Conservation (phyloP, 2,888 invertebrate species). For the Podotricha telesiphe region DNA sequence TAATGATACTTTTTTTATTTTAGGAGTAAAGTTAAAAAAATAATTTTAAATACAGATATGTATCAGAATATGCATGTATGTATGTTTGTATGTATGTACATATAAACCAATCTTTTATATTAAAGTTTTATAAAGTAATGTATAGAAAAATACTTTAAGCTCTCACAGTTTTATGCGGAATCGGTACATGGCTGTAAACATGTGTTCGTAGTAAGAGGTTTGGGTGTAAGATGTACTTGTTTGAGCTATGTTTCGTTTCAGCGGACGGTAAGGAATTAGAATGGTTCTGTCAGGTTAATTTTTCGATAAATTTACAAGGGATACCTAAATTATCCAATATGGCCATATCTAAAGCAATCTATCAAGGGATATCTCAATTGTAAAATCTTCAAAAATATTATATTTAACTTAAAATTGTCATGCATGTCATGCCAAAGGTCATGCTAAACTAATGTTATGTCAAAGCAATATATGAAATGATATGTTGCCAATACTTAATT, state of each 20-base stretch:
- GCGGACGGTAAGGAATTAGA: constrained; percentile 66
- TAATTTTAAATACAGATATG: constrained; percentile 19
- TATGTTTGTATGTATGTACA: constrained; percentile 13
- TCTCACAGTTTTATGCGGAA: constrained; percentile 37
- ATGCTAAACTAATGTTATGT: no score
- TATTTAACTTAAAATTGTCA: constrained; percentile 55
- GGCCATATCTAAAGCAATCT: constrained; percentile 35
- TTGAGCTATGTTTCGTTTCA: constrained; percentile 33
- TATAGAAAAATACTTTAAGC: constrained; percentile 37
- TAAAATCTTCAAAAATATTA: constrained; percentile 71
- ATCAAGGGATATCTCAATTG: constrained; percentile 54
- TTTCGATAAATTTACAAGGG: neutral
- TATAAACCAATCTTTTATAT: constrained; percentile 23
- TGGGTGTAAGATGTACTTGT: neutral
- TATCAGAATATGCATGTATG: constrained; percentile 19
- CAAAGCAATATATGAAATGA: constrained; percentile 75
- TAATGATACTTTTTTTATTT: constrained; percentile 1
- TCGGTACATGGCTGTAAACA: constrained; percentile 51
- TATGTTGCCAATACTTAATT: constrained; percentile 64
- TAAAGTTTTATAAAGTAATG: constrained; percentile 27
- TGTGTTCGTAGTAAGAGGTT: constrained; percentile 45
- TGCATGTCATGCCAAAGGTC: no score
- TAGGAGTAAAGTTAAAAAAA: constrained; percentile 10
- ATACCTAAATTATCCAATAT: constrained; percentile 45
- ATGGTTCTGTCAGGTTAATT: constrained; percentile 40